These are phyloP conservation scores for Orthosia gothica DNA, from an alignment of 2,888 invertebrate genomes.

Conservation along the genomic window DNA sequence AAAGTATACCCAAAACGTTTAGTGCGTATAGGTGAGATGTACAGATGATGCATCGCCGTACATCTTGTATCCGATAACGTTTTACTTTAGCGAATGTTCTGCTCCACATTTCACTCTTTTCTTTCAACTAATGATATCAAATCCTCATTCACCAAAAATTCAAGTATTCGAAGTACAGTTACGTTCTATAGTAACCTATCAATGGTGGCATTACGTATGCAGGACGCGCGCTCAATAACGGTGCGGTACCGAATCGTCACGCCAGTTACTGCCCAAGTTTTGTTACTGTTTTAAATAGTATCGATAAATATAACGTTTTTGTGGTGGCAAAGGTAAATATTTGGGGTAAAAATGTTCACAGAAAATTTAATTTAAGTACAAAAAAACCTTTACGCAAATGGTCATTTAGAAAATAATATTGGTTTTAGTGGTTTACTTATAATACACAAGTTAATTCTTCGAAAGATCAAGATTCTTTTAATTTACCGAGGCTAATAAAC, in stretches of 20 bases:
- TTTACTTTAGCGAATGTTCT: not conserved
- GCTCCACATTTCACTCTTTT: not conserved
- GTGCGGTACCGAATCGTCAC: slow-evolving; percentile 71
- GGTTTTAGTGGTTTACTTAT: not conserved
- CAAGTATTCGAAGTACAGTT: slow-evolving; percentile 69
- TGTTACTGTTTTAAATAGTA: slow-evolving; percentile 40
- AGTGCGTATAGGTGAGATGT: too few relatives aligned
- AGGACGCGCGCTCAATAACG: slow-evolving; percentile 74
- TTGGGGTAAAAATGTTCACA: too few relatives aligned
- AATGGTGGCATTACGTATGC: slow-evolving; percentile 75
- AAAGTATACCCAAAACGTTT: too few relatives aligned
- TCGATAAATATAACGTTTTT: not conserved
- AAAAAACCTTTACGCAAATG: not conserved
- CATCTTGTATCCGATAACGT: too few relatives aligned
- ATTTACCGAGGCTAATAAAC: not conserved
- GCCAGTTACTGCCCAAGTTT: slow-evolving; percentile 42
- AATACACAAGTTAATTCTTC: not conserved
- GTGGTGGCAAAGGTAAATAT: not conserved
- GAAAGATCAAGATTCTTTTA: not conserved
- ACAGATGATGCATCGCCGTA: too few relatives aligned
- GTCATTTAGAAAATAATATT: not conserved
- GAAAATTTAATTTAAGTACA: too few relatives aligned
- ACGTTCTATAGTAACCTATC: slow-evolving; percentile 65
- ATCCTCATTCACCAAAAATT: slow-evolving; percentile 47
- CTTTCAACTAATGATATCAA: not conserved